Evolutionary conservation across 2,797 vertebrate genomes (phyloP).

Genomic region (Pogonophryne albipinna): DNA sequence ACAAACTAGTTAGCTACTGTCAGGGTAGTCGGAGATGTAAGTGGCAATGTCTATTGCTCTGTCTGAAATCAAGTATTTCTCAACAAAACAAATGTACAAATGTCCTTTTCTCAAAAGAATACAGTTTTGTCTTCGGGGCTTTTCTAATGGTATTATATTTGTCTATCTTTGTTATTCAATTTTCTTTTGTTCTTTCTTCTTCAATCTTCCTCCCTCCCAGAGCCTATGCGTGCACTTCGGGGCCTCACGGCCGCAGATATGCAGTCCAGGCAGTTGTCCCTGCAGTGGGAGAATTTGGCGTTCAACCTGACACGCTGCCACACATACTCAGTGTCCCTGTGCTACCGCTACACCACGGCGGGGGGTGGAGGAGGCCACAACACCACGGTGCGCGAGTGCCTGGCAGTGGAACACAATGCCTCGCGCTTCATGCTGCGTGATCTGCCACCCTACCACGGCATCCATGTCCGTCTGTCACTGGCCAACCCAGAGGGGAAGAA

Average conservation of each 20-base stretch:
- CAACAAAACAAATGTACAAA: constrained; percentile 17
- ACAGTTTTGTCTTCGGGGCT: background rate
- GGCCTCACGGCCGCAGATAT: constrained; percentile 91
- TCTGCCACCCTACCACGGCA: constrained; percentile 91
- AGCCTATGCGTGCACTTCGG: constrained; percentile 94
- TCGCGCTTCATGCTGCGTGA: constrained; percentile 92
- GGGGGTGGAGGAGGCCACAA: constrained; percentile 88
- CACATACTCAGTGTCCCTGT: constrained; percentile 94
- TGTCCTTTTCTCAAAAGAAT: constrained; percentile 20
- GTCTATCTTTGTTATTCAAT: constrained; percentile 5
- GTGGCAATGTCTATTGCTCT: constrained; percentile 13
- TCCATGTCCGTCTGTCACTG: constrained; percentile 92
- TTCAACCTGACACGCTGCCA: constrained; percentile 98
- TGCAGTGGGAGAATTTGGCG: constrained; percentile 96
- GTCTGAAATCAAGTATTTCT: constrained; percentile 20
- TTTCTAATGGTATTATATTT: constrained; percentile 27
- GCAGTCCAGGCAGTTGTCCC: constrained; percentile 92
- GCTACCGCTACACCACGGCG: constrained; percentile 91
- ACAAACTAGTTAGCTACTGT: constrained; percentile 11
- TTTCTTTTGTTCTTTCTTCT: background rate
- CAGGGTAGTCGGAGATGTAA: constrained; percentile 38
- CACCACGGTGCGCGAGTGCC: constrained; percentile 92
- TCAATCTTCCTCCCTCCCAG: constrained; percentile 70
- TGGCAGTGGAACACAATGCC: constrained; percentile 89
- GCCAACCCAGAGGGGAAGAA: constrained; percentile 96